Conservation (phyloP, 2,113 vertebrate species). For the Cygnus buccinator region DNA sequence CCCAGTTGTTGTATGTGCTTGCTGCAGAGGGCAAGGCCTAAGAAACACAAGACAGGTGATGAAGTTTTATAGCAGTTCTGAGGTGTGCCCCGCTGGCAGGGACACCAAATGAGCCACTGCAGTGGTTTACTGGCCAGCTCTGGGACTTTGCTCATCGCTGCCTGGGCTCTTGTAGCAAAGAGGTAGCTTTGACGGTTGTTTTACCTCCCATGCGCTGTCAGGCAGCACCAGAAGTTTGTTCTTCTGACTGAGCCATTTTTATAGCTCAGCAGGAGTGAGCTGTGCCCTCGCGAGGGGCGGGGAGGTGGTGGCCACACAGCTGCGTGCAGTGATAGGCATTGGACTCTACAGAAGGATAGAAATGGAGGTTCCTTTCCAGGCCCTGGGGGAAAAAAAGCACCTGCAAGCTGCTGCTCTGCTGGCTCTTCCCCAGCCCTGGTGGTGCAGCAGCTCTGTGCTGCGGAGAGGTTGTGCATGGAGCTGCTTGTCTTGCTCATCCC, state of each 20-base stretch:
- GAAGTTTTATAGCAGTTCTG: background rate
- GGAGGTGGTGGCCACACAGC: background rate
- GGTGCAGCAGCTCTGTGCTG: background rate
- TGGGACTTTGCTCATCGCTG: background rate
- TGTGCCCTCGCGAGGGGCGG: background rate
- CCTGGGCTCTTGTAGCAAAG: background rate
- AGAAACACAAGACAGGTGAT: background rate
- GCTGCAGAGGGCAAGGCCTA: background rate
- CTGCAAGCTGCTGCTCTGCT: background rate
- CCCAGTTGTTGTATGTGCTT: background rate
- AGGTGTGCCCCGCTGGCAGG: background rate
- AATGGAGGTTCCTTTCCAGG: background rate
- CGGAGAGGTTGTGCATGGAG: rapidly evolving
- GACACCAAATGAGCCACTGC: background rate
- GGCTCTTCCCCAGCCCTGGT: rapidly evolving
- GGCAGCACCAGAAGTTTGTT: background rate
- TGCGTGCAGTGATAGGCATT: background rate
- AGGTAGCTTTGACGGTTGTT: background rate
- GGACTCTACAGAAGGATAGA: background rate
- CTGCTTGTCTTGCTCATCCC: background rate
- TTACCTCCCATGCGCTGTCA: background rate
- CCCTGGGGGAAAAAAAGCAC: no score
- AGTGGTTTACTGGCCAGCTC: background rate
- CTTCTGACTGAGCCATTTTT: background rate
- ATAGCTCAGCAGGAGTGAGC: background rate